Conservation (phyloP, 2,888 invertebrate genomes). For the Athripsodes cinereus region DNA sequence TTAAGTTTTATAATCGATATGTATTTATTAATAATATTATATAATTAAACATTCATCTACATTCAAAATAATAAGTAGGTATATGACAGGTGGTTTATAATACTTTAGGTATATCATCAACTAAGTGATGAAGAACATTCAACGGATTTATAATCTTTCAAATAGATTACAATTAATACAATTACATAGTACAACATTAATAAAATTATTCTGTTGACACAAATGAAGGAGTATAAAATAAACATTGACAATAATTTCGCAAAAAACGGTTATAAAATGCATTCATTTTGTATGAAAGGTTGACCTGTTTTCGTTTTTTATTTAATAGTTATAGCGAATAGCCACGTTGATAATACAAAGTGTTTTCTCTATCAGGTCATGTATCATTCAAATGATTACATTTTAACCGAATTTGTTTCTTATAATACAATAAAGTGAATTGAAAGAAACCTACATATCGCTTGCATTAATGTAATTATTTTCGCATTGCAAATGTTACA, state of each 20-base stretch:
- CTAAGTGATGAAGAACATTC: no score
- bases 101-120: background rate
- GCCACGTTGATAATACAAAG: background rate
- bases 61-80: conserved; percentile 25
- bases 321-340: background rate
- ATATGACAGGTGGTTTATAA: background rate
- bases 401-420: background rate
- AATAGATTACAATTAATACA: no score
- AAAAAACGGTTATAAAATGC: background rate
- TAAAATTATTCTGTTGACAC: no score
- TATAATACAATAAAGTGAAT: background rate
- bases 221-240: background rate
- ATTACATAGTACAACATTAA: no score
- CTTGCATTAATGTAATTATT: conserved; percentile 1
- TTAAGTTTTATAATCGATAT: conserved; percentile 26
- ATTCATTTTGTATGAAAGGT: background rate
- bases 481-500: background rate
- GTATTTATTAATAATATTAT: conserved; percentile 27
- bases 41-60: conserved; percentile 28
- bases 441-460: background rate
- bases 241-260: background rate
- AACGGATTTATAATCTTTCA: no score
- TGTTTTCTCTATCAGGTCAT: background rate
- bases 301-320: no score
- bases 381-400: conserved; percentile 1